phyloP scores from a whole-genome alignment of 2,797 vertebrate genomes.

The Pseudochromis fuscus region DNA sequence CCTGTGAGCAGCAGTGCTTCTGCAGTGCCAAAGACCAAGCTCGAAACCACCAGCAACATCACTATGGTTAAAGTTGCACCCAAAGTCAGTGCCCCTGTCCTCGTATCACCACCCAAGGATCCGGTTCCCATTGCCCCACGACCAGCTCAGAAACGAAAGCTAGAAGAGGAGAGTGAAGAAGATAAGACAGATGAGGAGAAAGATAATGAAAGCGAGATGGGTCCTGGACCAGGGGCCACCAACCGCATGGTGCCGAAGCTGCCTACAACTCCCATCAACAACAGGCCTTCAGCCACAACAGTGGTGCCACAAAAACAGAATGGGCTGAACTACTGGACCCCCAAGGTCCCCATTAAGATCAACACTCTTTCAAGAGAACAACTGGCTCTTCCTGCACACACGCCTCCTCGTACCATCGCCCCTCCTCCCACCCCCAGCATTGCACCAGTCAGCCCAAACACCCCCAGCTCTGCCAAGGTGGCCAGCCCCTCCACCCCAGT shows the following conservation, averaged over 20 bases:
- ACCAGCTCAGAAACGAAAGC: slow-evolving; percentile 73
- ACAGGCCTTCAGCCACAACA: slow-evolving; percentile 68
- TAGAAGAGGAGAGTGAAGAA: slow-evolving; percentile 82
- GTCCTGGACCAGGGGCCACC: slow-evolving; percentile 65
- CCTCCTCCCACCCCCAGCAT: slow-evolving; percentile 84
- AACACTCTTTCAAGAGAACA: slow-evolving; percentile 89
- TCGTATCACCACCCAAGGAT: slow-evolving; percentile 78
- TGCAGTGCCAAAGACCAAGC: slow-evolving; percentile 84
- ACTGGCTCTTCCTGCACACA: slow-evolving; percentile 86
- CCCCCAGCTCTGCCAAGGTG: slow-evolving; percentile 71
- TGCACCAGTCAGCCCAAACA: slow-evolving; percentile 80
- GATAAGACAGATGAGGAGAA: slow-evolving; percentile 81
- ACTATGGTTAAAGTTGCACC: slow-evolving; percentile 85
- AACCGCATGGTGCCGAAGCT: slow-evolving; percentile 86
- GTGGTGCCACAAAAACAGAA: slow-evolving; percentile 83
- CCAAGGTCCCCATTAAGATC: slow-evolving; percentile 86
- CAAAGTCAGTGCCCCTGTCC: slow-evolving; percentile 72
- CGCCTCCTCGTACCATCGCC: slow-evolving; percentile 80
- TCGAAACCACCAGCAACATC: slow-evolving; percentile 81
- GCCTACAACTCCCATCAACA: slow-evolving; percentile 79
- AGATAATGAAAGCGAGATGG: slow-evolving; percentile 70
- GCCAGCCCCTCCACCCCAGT: slow-evolving; percentile 67
- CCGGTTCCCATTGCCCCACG: slow-evolving; percentile 74
- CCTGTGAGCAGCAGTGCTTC: slow-evolving; percentile 72
- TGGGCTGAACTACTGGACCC: slow-evolving; percentile 85